Evolutionary conservation across 2,888 invertebrate species (phyloP).

Genomic region (Thereva unica): DNA sequence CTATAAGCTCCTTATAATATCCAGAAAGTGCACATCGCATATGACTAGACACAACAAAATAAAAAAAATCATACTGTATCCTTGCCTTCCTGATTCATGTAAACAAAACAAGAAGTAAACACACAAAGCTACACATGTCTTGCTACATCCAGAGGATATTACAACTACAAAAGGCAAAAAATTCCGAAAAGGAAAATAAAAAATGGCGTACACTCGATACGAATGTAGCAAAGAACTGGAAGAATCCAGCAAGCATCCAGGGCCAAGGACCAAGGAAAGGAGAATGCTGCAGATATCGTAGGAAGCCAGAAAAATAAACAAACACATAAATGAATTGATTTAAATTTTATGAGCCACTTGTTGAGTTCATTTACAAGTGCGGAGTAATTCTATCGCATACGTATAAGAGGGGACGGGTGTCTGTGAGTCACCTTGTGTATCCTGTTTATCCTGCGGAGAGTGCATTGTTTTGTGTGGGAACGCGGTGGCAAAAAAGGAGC

Average conservation of each 20-base stretch:
- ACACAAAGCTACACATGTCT: conserved; percentile 4
- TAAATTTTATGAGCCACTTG: conserved; percentile 49
- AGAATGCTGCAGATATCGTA: conserved; percentile 27
- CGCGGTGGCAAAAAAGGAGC: conserved; percentile 21
- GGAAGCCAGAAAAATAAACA: conserved; percentile 37
- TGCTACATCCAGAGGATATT: conserved; percentile 27
- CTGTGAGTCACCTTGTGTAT: conserved; percentile 22
- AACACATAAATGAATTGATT: conserved; percentile 49
- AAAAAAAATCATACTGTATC: conserved; percentile 8
- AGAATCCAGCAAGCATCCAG: too few relatives aligned
- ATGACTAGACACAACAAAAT: conserved; percentile 23
- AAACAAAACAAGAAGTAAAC: conserved; percentile 7
- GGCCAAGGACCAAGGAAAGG: conserved; percentile 1
- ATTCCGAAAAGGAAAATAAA: too few relatives aligned
- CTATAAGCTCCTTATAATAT: too few relatives aligned
- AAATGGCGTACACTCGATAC: too few relatives aligned
- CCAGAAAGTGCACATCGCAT: neutral
- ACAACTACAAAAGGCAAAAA: neutral
- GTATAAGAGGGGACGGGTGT: conserved; percentile 4
- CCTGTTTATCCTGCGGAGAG: conserved; percentile 3
- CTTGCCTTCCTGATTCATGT: conserved; percentile 18
- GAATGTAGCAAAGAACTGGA: too few relatives aligned
- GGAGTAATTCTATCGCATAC: conserved; percentile 39
- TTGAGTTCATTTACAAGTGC: conserved; percentile 44
- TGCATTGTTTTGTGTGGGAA: conserved; percentile 16